Evolutionary conservation across 1,140 invertebrate species (phyloP).

Genomic region (Aculops lycopersici): DNA sequence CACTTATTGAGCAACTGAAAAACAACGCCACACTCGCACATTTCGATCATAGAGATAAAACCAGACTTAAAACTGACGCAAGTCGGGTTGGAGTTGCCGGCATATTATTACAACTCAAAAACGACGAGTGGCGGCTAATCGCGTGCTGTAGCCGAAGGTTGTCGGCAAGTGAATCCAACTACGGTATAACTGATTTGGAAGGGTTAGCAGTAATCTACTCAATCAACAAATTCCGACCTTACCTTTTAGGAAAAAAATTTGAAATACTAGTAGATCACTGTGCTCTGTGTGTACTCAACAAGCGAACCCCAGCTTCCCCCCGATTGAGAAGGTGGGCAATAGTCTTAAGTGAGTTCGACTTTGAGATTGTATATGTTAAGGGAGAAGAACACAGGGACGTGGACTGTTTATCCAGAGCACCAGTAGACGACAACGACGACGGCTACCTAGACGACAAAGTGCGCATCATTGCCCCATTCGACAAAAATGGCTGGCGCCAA

Average conservation of each 20-base stretch:
- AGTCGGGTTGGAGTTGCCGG: constrained; percentile 7
- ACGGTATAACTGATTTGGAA: constrained; percentile 10
- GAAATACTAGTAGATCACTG: constrained; percentile 12
- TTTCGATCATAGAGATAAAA: constrained; percentile 2
- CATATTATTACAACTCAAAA: constrained; percentile 4
- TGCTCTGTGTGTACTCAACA: neutral
- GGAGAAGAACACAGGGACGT: neutral
- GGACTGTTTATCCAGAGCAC: neutral
- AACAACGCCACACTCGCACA: constrained; percentile 4
- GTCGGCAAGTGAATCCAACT: constrained; percentile 6
- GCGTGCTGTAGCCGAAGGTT: constrained; percentile 8
- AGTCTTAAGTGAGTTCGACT: neutral
- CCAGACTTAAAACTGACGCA: constrained; percentile 10
- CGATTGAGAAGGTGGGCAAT: neutral
- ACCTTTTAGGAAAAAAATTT: constrained; percentile 13
- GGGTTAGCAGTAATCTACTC: constrained; percentile 11
- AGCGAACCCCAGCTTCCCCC: neutral
- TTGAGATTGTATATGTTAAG: neutral
- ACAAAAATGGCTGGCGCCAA: neutral
- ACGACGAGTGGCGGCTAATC: constrained; percentile 4
- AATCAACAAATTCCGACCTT: constrained; percentile 12
- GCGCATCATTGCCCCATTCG: neutral
- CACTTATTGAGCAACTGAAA: constrained; percentile 15
- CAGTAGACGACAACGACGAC: neutral
- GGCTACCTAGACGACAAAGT: neutral